Evolutionary conservation across 2,113 vertebrate species (phyloP).

Genomic region (Hystrix cristata): DNA sequence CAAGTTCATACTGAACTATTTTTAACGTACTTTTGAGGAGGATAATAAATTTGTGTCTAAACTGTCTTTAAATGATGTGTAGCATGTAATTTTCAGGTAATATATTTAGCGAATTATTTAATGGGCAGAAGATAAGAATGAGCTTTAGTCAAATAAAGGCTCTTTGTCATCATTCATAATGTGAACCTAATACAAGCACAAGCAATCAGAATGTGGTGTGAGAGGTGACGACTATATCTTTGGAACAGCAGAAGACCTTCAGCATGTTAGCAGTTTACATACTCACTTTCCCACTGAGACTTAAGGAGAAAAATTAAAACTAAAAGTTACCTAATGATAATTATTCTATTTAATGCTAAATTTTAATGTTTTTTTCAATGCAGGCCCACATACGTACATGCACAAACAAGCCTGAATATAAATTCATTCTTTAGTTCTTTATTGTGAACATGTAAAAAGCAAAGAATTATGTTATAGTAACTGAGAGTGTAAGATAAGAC

Average conservation of each 20-base stretch:
- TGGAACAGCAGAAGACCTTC: background rate
- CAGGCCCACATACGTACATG: background rate
- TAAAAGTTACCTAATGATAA: background rate
- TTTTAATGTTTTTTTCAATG: background rate
- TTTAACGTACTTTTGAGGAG: conserved; percentile 36
- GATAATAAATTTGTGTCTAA: background rate
- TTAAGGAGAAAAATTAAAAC: background rate
- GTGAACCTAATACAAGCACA: background rate
- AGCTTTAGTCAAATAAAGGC: background rate
- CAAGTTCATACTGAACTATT: background rate
- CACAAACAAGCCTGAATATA: background rate
- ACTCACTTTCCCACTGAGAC: background rate
- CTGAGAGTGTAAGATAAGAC: background rate
- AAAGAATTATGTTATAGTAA: background rate
- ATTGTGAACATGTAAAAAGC: background rate
- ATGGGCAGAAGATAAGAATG: background rate
- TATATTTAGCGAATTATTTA: background rate
- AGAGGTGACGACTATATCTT: background rate
- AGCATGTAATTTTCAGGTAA: background rate
- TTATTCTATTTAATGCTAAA: background rate
- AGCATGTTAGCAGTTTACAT: background rate
- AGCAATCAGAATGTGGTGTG: background rate
- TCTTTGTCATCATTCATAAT: background rate
- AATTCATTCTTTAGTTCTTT: background rate
- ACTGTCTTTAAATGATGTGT: conserved; percentile 18